A percentile compares a stretch with the other conserved stretches of the same genome.
These are phyloP conservation scores for Steromphala cineraria DNA, from an alignment of 2,888 invertebrate genomes.

Conservation along the genomic window DNA sequence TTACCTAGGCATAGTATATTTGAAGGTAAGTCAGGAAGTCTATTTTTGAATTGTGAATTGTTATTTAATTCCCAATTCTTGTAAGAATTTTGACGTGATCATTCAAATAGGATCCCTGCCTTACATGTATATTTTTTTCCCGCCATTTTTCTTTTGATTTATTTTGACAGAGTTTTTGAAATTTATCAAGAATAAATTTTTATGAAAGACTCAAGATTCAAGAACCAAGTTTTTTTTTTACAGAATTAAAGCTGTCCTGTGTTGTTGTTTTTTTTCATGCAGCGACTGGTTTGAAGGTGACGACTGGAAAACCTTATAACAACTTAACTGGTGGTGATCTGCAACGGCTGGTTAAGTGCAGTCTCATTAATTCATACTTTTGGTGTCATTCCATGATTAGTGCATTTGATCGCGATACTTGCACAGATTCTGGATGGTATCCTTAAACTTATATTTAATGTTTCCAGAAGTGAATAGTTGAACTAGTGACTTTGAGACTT, in stretches of 20 bases:
- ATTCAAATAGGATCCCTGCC: too few species aligned
- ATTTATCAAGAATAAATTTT: too few species aligned
- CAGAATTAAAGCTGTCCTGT: background rate
- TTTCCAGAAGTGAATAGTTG: background rate
- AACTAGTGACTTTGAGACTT: background rate
- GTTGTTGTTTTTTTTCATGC: background rate
- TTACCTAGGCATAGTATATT: too few species aligned
- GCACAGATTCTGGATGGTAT: too few species aligned
- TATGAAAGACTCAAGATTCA: too few species aligned
- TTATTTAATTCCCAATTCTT: too few species aligned
- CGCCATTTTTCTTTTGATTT: too few species aligned
- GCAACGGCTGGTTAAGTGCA: background rate
- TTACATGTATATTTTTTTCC: too few species aligned
- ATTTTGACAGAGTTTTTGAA: too few species aligned
- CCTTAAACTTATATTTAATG: background rate
- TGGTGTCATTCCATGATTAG: background rate
- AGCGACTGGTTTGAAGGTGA: background rate
- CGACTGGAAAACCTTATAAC: background rate
- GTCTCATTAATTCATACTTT: background rate
- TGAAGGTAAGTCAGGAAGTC: too few species aligned
- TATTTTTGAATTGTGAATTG: too few species aligned
- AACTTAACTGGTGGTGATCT: background rate
- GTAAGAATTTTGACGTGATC: too few species aligned
- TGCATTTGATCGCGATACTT: background rate
- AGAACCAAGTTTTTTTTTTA: background rate